A percentile compares a stretch with the other conserved stretches of the same genome.
Evolutionary conservation across 2,888 invertebrate genomes (phyloP).

Genomic region (Brassicogethes aeneus): DNA sequence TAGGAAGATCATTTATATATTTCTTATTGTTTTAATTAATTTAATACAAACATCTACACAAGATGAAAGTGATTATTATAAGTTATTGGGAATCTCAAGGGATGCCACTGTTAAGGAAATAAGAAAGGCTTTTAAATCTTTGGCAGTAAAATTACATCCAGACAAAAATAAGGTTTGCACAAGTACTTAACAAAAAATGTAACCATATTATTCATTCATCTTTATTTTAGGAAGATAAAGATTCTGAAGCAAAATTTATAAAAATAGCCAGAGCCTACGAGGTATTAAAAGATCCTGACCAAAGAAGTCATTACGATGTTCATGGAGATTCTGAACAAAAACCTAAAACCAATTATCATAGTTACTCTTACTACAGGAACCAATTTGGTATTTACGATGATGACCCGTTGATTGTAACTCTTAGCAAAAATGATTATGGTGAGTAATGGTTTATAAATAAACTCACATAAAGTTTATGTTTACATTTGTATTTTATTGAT

Average conservation of each 20-base stretch:
- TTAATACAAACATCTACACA: too few species aligned
- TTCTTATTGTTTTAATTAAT: too few species aligned
- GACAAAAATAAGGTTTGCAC: constrained; percentile 52
- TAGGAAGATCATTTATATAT: too few species aligned
- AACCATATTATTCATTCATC: background rate
- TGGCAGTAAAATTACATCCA: constrained; percentile 62
- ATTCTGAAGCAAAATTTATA: constrained; percentile 68
- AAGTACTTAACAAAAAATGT: background rate
- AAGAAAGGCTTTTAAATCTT: constrained; percentile 61
- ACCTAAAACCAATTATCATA: constrained; percentile 62
- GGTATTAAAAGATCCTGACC: constrained; percentile 72
- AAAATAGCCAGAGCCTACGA: constrained; percentile 79
- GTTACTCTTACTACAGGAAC: constrained; percentile 70
- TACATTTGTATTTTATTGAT: too few species aligned
- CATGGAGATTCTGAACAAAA: constrained; percentile 57
- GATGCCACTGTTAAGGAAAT: constrained; percentile 60
- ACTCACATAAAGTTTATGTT: too few species aligned
- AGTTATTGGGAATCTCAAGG: constrained; percentile 45
- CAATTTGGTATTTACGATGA: constrained; percentile 82
- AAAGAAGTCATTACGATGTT: constrained; percentile 68
- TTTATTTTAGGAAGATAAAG: constrained; percentile 53
- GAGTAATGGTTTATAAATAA: too few species aligned
- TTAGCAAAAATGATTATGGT: constrained; percentile 70
- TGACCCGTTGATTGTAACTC: constrained; percentile 70
- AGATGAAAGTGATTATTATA: constrained; percentile 30